A percentile compares a stretch with the other conserved stretches of the same genome.
Evolutionary conservation across 1,140 invertebrate genomes (phyloP).

Genomic region (Varroa destructor): DNA sequence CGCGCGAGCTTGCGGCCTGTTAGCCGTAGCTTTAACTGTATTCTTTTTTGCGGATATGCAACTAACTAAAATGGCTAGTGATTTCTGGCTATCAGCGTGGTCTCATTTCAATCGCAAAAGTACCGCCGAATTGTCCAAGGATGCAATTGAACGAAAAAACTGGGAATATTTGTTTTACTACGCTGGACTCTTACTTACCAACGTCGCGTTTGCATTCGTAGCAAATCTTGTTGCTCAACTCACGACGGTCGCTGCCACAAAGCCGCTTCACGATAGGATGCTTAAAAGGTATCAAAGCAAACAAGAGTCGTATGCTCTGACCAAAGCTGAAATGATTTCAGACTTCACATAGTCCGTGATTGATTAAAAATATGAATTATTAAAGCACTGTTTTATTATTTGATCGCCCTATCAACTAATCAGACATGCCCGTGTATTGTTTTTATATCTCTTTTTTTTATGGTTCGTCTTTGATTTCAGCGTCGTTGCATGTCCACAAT

Average conservation of each 20-base stretch:
- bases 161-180: conserved; percentile 38
- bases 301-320: too few relatives aligned
- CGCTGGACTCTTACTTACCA: conserved; percentile 37
- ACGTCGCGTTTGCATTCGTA: conserved; percentile 38
- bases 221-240: conserved; percentile 39
- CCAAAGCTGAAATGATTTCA: too few relatives aligned
- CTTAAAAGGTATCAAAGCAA: conserved; percentile 34
- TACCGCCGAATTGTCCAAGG: neutral
- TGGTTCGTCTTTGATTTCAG: conserved; percentile 34
- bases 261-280: conserved; percentile 38
- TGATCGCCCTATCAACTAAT: too few relatives aligned
- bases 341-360: too few relatives aligned
- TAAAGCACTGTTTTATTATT: too few relatives aligned
- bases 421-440: too few relatives aligned
- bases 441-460: neutral
- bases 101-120: conserved; percentile 30
- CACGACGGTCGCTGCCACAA: conserved; percentile 38
- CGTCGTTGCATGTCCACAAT: conserved; percentile 10
- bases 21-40: conserved; percentile 46
- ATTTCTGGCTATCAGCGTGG: conserved; percentile 37
- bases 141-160: neutral
- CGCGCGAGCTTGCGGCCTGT: conserved; percentile 49
- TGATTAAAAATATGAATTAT: too few relatives aligned
- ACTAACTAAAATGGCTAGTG: conserved; percentile 34
- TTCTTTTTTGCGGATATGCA: conserved; percentile 40